Conservation (phyloP, 2,113 vertebrate species). For the Phycodurus eques region DNA sequence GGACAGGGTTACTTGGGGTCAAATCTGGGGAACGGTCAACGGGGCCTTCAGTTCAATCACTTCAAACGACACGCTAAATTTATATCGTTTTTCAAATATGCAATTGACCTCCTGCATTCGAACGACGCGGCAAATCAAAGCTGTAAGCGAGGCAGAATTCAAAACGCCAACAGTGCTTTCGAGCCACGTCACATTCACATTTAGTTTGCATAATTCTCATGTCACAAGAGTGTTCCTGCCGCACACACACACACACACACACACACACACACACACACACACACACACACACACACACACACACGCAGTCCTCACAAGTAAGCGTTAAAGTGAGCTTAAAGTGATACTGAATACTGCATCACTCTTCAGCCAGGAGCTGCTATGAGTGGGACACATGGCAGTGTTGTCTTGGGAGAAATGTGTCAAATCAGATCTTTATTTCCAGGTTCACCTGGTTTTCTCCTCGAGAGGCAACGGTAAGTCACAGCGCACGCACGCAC, state of each 20-base stretch:
- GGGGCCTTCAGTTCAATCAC: neutral
- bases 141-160: constrained; percentile 15
- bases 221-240: constrained; percentile 57
- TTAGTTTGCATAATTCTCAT: constrained; percentile 68
- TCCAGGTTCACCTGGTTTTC: neutral
- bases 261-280: constrained; percentile 21
- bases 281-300: constrained; percentile 7
- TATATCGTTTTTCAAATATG: neutral
- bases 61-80: neutral
- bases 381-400: neutral
- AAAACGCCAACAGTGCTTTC: neutral
- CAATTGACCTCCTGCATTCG: neutral
- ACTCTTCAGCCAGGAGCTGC: neutral
- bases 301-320: constrained; percentile 10
- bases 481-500: neutral
- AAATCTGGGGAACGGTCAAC: neutral
- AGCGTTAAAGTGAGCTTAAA: neutral
- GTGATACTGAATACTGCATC: neutral
- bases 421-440: neutral
- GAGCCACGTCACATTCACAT: constrained; percentile 58
- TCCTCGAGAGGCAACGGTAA: neutral
- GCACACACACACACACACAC: no score
- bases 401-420: neutral
- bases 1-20: neutral
- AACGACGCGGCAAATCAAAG: neutral